A percentile compares a stretch with the other conserved stretches of the same genome.
These are phyloP conservation scores for Zeuzera pyrina DNA, from an alignment of 2,888 invertebrate genomes.

Conservation along the genomic window DNA sequence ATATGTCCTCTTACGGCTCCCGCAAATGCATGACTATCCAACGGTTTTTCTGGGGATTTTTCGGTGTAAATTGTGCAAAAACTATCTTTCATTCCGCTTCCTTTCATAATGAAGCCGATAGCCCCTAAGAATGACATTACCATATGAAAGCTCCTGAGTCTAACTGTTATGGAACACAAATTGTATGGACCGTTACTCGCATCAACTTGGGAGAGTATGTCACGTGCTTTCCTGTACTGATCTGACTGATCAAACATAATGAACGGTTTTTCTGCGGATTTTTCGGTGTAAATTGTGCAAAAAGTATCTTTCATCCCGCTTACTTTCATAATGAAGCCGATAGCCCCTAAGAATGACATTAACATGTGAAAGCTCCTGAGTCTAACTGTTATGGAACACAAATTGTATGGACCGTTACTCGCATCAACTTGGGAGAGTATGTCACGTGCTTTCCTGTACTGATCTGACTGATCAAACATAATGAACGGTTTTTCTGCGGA, in stretches of 20 bases:
- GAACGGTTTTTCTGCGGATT: constrained; percentile 1
- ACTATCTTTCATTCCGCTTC: constrained; percentile 23
- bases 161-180: constrained; percentile 16
- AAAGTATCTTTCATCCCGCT: constrained; percentile 21
- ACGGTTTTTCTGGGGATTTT: constrained; percentile 28
- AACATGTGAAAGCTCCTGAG: constrained; percentile 36
- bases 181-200: too few species aligned
- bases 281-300: constrained; percentile 11
- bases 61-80: constrained; percentile 18
- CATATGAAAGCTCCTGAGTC: constrained; percentile 36
- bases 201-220: constrained; percentile 7
- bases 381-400: constrained; percentile 17
- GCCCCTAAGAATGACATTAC: constrained; percentile 26
- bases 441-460: constrained; percentile 13
- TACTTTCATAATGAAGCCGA: constrained; percentile 35
- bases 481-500: constrained; percentile 6
- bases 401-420: too few species aligned
- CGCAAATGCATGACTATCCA: constrained; percentile 27
- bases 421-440: constrained; percentile 5
- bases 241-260: constrained; percentile 18
- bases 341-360: constrained; percentile 26
- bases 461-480: constrained; percentile 18
- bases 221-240: constrained; percentile 13
- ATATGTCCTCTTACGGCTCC: constrained; percentile 30
- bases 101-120: constrained; percentile 33